phyloP scores from a whole-genome alignment of 2,797 vertebrate genomes.

The Pipistrellus kuhlii region DNA sequence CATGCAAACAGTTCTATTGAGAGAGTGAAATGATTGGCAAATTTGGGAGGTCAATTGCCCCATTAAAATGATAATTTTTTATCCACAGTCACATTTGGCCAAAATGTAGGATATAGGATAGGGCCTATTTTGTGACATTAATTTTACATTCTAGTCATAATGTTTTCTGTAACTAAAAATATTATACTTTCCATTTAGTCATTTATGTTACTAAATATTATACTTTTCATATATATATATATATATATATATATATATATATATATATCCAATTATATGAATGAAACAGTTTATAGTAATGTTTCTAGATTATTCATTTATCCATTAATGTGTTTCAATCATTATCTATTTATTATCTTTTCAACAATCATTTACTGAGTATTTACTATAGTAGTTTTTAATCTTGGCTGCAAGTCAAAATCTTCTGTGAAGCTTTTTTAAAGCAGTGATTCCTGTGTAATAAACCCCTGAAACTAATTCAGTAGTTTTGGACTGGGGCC shows the following conservation, averaged over 20 bases:
- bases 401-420: constrained; percentile 58
- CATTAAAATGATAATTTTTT: constrained; percentile 57
- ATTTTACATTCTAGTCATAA: constrained; percentile 41
- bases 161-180: constrained; percentile 46
- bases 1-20: background rate
- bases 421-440: constrained; percentile 32
- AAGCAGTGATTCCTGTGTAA: background rate
- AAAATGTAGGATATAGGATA: background rate
- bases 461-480: constrained; percentile 36
- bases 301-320: background rate
- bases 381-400: constrained; percentile 61
- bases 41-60: constrained; percentile 21
- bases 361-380: constrained; percentile 47
- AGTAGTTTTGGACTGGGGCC: background rate
- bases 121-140: background rate
- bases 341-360: constrained; percentile 59
- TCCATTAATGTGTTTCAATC: background rate
- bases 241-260: background rate
- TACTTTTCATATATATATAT: background rate
- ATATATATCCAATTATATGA: background rate
- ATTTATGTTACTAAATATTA: constrained; percentile 13
- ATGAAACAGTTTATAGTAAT: constrained; percentile 38
- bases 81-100: background rate
- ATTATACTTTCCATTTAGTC: constrained; percentile 2
- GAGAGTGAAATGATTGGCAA: constrained; percentile 49